Evolutionary conservation across 2,113 vertebrate species (phyloP).

Genomic region (Cynocephalus volans): DNA sequence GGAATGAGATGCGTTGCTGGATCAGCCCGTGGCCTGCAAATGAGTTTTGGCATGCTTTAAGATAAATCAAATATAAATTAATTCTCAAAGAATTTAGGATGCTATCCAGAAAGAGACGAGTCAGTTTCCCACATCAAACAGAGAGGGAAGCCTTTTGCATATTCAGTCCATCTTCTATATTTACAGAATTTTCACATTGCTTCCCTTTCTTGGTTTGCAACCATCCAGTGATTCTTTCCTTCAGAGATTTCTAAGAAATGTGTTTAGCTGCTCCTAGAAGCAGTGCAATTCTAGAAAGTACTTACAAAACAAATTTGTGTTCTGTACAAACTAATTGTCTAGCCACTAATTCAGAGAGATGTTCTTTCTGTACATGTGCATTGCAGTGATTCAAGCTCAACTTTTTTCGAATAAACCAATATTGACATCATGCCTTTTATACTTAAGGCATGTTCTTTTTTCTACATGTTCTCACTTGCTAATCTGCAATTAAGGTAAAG

Average conservation of each 20-base stretch:
- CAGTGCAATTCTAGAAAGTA: constrained; percentile 85
- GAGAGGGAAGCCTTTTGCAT: constrained; percentile 75
- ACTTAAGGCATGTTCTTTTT: background rate
- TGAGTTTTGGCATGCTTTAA: constrained; percentile 81
- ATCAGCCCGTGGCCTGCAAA: constrained; percentile 48
- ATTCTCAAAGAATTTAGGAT: constrained; percentile 80
- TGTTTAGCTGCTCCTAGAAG: constrained; percentile 85
- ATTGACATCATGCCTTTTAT: background rate
- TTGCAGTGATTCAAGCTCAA: constrained; percentile 62
- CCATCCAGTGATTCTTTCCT: constrained; percentile 76
- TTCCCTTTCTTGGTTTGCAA: constrained; percentile 86
- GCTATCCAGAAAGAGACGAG: constrained; percentile 77
- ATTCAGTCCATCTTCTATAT: constrained; percentile 83
- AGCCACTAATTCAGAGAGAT: constrained; percentile 73
- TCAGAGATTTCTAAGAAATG: constrained; percentile 83
- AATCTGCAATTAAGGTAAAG: constrained; percentile 7
- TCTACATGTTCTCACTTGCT: background rate
- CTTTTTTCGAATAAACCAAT: background rate
- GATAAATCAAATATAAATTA: constrained; percentile 86
- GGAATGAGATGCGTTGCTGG: constrained; percentile 51
- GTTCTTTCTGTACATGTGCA: background rate
- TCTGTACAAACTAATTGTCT: constrained; percentile 83
- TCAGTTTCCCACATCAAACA: constrained; percentile 86
- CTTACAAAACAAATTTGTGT: constrained; percentile 79
- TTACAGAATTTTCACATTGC: constrained; percentile 86